These are phyloP conservation scores for Microctenopoma stevenorrisi DNA, from an alignment of 2,797 vertebrate genomes.

Conservation along the genomic window DNA sequence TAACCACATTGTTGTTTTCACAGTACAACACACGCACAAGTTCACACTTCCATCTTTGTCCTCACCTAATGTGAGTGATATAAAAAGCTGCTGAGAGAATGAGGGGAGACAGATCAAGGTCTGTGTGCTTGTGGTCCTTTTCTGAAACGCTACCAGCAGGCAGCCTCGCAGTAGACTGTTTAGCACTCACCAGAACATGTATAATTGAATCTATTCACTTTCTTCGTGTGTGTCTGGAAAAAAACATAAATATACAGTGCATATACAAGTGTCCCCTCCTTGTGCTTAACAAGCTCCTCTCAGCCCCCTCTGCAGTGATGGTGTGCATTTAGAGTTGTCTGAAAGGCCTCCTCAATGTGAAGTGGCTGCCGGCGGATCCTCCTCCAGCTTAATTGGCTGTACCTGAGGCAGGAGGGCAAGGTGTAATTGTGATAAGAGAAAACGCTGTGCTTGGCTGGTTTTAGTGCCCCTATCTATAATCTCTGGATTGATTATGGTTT, in stretches of 20 bases:
- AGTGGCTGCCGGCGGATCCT: slow-evolving; percentile 64
- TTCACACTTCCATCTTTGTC: slow-evolving; percentile 21
- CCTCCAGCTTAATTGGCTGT: slow-evolving; percentile 78
- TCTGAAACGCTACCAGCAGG: slow-evolving; percentile 31
- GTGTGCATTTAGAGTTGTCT: slow-evolving; percentile 48
- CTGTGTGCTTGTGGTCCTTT: slow-evolving; percentile 44
- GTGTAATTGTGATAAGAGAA: slow-evolving; percentile 83
- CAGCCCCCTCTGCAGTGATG: slow-evolving; percentile 28
- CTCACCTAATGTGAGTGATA: slow-evolving; percentile 52
- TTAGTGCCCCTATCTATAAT: slow-evolving; percentile 84
- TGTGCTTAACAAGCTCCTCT: slow-evolving; percentile 43
- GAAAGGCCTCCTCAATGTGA: slow-evolving; percentile 64
- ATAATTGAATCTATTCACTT: not conserved
- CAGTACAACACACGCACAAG: slow-evolving; percentile 40
- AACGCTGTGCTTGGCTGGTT: slow-evolving; percentile 79
- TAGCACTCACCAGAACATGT: slow-evolving; percentile 11
- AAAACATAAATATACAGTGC: slow-evolving; percentile 4
- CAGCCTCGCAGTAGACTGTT: slow-evolving; percentile 12
- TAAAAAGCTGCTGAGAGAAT: slow-evolving; percentile 47
- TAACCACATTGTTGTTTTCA: slow-evolving; percentile 18
- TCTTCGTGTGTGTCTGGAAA: slow-evolving; percentile 13
- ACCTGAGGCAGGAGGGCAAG: slow-evolving; percentile 79
- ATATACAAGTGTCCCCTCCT: slow-evolving; percentile 19
- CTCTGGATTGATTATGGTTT: slow-evolving; percentile 83
- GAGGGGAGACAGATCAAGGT: slow-evolving; percentile 37